A percentile compares a stretch with the other conserved stretches of the same genome.
These are phyloP conservation scores for Salpingus planirostris DNA, from an alignment of 2,888 invertebrate genomes.

Conservation along the genomic window DNA sequence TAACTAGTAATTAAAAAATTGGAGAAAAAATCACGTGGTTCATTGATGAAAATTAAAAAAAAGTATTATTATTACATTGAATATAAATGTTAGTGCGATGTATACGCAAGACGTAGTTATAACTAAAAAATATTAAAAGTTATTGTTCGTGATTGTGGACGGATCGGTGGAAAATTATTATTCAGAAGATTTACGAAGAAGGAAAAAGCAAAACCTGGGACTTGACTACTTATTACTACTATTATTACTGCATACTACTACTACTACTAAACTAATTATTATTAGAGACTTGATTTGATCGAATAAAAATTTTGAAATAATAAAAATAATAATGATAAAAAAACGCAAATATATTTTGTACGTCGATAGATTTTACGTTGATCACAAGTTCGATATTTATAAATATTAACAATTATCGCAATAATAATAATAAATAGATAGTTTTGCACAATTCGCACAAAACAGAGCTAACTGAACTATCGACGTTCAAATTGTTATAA, in stretches of 20 bases:
- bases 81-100: conserved; percentile 36
- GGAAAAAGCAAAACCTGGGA: too few relatives aligned
- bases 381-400: conserved; percentile 22
- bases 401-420: conserved; percentile 25
- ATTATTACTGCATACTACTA: too few relatives aligned
- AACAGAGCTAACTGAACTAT: conserved; percentile 23
- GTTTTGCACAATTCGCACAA: conserved; percentile 31
- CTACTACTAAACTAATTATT: too few relatives aligned
- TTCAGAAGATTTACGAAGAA: too few relatives aligned
- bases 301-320: too few relatives aligned
- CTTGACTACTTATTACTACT: too few relatives aligned
- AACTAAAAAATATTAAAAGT: too few relatives aligned
- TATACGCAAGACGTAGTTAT: conserved; percentile 27
- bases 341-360: conserved; percentile 24
- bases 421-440: conserved; percentile 28
- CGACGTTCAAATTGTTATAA: conserved; percentile 30
- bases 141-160: conserved; percentile 20
- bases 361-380: conserved; percentile 27
- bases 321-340: conserved; percentile 8
- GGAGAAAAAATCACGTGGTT: conserved; percentile 27
- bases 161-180: conserved; percentile 19
- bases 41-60: conserved; percentile 19
- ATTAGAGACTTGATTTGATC: conserved; percentile 10
- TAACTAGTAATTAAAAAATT: too few relatives aligned
- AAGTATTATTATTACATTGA: too few relatives aligned